Evolutionary conservation across 2,113 vertebrate species (phyloP).

Genomic region (Penelope pileata): DNA sequence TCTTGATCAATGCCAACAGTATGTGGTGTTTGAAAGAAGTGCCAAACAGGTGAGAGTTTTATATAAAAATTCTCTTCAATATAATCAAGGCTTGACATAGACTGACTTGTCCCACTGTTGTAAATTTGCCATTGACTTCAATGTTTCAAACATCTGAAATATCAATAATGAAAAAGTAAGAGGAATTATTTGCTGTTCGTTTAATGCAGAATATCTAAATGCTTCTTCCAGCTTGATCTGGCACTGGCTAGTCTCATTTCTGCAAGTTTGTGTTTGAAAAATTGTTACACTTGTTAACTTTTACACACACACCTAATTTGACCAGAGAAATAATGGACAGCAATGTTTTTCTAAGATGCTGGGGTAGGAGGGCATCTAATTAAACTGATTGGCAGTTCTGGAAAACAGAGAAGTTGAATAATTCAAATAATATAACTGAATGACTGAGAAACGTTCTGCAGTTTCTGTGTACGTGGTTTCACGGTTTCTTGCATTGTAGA

Average conservation of each 20-base stretch:
- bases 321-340: background rate
- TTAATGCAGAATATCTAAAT: background rate
- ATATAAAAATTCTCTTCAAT: background rate
- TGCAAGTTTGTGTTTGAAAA: background rate
- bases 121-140: background rate
- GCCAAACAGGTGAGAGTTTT: conserved; percentile 92
- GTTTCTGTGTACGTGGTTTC: background rate
- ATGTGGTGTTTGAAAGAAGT: conserved; percentile 97
- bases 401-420: background rate
- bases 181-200: background rate
- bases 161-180: background rate
- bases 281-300: conserved; percentile 2
- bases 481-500: background rate
- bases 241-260: background rate
- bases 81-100: background rate
- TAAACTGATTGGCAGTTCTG: conserved; percentile 18
- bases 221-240: background rate
- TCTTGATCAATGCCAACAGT: conserved; percentile 98
- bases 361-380: background rate
- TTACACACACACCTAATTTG: background rate
- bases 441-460: background rate
- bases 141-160: background rate
- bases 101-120: background rate
- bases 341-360: conserved; percentile 3
- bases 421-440: background rate